A percentile compares a stretch with the other conserved stretches of the same genome.
These are phyloP conservation scores for Urocitellus parryii DNA, from an alignment of 2,113 vertebrate species.

Conservation along the genomic window DNA sequence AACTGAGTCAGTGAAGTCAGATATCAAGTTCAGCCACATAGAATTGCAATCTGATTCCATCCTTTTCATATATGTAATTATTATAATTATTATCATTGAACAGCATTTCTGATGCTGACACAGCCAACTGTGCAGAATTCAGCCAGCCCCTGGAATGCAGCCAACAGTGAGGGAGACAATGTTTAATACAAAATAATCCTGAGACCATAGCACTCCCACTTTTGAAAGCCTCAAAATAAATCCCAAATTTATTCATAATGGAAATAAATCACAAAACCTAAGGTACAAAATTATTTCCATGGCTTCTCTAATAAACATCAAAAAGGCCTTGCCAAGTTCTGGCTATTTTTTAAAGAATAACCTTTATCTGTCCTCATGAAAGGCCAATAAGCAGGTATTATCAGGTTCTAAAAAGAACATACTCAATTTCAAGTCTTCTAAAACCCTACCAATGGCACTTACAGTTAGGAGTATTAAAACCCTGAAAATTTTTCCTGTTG, in stretches of 20 bases:
- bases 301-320: slow-evolving; percentile 56
- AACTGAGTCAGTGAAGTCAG: slow-evolving; percentile 67
- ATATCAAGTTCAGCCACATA: slow-evolving; percentile 42
- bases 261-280: slow-evolving; percentile 70
- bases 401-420: slow-evolving; percentile 18
- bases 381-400: neutral
- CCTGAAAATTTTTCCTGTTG: slow-evolving; percentile 23
- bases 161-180: slow-evolving; percentile 48
- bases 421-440: slow-evolving; percentile 45
- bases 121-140: slow-evolving; percentile 44
- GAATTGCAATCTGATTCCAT: slow-evolving; percentile 55
- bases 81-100: slow-evolving; percentile 64
- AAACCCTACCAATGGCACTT: slow-evolving; percentile 40
- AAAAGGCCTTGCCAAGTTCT: slow-evolving; percentile 42
- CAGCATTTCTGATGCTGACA: slow-evolving; percentile 54
- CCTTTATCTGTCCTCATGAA: slow-evolving; percentile 3
- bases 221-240: slow-evolving; percentile 69
- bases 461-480: slow-evolving; percentile 1
- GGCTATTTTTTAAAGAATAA: slow-evolving; percentile 47
- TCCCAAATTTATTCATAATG: slow-evolving; percentile 73
- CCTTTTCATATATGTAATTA: slow-evolving; percentile 50
- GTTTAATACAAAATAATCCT: slow-evolving; percentile 74
- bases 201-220: slow-evolving; percentile 54
- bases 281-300: slow-evolving; percentile 69
- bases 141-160: slow-evolving; percentile 60